Base-by-base conservation (phyloP, 2,888 invertebrate species). In the Metacarcinus magister region DNA sequence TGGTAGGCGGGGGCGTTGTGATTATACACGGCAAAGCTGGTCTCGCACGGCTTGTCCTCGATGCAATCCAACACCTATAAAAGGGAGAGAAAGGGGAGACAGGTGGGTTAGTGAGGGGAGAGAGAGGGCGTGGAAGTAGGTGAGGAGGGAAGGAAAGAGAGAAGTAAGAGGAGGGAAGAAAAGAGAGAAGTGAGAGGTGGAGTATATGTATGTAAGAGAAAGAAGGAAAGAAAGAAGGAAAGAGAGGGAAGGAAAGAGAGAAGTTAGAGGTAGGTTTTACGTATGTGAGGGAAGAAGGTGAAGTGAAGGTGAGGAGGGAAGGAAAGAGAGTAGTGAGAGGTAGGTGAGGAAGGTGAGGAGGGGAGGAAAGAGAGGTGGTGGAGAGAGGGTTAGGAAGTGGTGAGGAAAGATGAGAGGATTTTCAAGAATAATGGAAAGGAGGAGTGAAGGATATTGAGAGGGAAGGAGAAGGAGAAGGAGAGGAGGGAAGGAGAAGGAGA, bases 31-130 rank as follows among this genome's bases (percentile, higher is more conserved):
- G 97, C 97, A 87, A 96, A 96, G 32, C 95, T 94, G 1, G 97
- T 97, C 96, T 97, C 96, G 82, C 97, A 97, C 19, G 96, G 96
- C 39, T 82, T 90, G 87, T 98, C 98, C 95, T 99, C 98, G 93
- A 99, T 98, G 98, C 99, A 99, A 60, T 97, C 97, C 97, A 99
- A 98, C 97, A 99, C 99, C 97, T 97, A 93, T 5, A 4, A 23
- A 44, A 23, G 44, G 44, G 91, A n/a, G n/a, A 67, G 39, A 89
- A 19, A 19, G 39, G 39, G 0, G 48, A 19, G 16, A 48, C 13
- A 0, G 48, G 13, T 48, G 13, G 48, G 13, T 48, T 13, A 13
- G 48, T 48, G n/a, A 8, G 3, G 3, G 3, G 67, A n/a, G 67
- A n/a, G 67, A n/a, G 67, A 67, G 23, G n/a, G n/a, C 23, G 67